Evolutionary conservation across 2,888 invertebrate genomes (phyloP).

Genomic region (Sesia apiformis): DNA sequence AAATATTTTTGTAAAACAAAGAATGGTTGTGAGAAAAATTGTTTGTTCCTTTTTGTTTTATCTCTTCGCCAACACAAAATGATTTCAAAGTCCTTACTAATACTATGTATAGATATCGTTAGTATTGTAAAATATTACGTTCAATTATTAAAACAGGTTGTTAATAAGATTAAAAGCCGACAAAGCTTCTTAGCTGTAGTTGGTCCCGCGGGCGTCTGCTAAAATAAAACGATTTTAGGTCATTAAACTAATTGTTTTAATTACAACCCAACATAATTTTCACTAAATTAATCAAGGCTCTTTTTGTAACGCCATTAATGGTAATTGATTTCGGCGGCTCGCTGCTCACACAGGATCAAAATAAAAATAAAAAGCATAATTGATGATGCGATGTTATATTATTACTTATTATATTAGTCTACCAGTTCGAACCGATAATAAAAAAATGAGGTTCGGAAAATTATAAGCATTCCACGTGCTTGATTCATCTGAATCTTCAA

Average conservation of each 20-base stretch:
- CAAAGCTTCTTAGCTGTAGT: background rate
- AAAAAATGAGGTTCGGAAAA: conserved; percentile 3
- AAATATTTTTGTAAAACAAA: background rate
- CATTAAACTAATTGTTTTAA: conserved; percentile 53
- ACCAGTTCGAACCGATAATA: background rate
- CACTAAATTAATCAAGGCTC: conserved; percentile 49
- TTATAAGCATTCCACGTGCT: conserved; percentile 16
- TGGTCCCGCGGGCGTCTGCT: background rate
- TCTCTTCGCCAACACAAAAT: too few relatives aligned
- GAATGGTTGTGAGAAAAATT: background rate
- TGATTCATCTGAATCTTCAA: conserved; percentile 22
- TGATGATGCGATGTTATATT: background rate
- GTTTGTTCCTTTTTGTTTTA: background rate
- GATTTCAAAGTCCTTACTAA: too few relatives aligned
- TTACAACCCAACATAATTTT: conserved; percentile 29
- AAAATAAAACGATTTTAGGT: conserved; percentile 12
- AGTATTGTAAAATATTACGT: too few relatives aligned
- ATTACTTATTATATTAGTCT: background rate
- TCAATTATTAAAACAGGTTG: background rate
- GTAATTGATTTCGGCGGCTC: conserved; percentile 53
- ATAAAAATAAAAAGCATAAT: conserved; percentile 9
- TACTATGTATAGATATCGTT: too few relatives aligned
- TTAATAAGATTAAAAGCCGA: background rate
- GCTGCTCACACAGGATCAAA: conserved; percentile 15
- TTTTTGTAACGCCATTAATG: conserved; percentile 42